These are phyloP conservation scores for Palythoa grandis DNA, from an alignment of 92 coral and sea anemone genomes.

Conservation along the genomic window DNA sequence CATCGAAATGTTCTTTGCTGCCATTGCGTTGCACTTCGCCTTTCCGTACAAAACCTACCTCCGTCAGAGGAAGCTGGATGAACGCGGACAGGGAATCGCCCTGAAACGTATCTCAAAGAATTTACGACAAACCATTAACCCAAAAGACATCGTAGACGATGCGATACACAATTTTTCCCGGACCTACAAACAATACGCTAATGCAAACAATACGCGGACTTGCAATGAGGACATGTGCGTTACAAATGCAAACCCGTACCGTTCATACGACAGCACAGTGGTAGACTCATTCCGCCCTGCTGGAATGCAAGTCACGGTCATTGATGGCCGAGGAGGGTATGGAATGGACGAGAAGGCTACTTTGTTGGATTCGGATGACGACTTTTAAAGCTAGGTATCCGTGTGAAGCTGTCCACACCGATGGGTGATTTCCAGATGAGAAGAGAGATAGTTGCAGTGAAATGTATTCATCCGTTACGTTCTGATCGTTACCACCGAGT, in stretches of 20 bases:
- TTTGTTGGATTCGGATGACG: slow-evolving; percentile 87
- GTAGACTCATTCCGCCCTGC: slow-evolving; percentile 79
- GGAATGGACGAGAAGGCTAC: slow-evolving; percentile 78
- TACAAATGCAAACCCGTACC: slow-evolving; percentile 43
- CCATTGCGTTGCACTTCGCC: slow-evolving; percentile 90
- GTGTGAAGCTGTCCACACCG: no score
- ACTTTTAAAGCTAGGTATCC: slow-evolving; percentile 50
- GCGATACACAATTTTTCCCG: slow-evolving; percentile 98
- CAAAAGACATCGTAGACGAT: slow-evolving; percentile 96
- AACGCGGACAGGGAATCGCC: slow-evolving; percentile 96
- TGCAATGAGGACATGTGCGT: slow-evolving; percentile 58
- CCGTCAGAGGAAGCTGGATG: slow-evolving; percentile 85
- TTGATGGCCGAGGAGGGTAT: slow-evolving; percentile 71
- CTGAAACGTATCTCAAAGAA: slow-evolving; percentile 93
- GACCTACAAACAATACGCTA: slow-evolving; percentile 92
- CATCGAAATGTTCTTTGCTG: slow-evolving; percentile 98
- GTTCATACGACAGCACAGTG: slow-evolving; percentile 79
- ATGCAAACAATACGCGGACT: slow-evolving; percentile 71
- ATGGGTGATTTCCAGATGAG: no score
- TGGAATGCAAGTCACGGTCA: slow-evolving; percentile 87
- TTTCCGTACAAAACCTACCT: slow-evolving; percentile 93
- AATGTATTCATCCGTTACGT: no score
- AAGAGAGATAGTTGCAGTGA: no score
- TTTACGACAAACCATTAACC: slow-evolving; percentile 91
- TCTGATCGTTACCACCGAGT: no score